Base-by-base conservation (phyloP, 2,113 vertebrate genomes). In the Nibea coibor region DNA sequence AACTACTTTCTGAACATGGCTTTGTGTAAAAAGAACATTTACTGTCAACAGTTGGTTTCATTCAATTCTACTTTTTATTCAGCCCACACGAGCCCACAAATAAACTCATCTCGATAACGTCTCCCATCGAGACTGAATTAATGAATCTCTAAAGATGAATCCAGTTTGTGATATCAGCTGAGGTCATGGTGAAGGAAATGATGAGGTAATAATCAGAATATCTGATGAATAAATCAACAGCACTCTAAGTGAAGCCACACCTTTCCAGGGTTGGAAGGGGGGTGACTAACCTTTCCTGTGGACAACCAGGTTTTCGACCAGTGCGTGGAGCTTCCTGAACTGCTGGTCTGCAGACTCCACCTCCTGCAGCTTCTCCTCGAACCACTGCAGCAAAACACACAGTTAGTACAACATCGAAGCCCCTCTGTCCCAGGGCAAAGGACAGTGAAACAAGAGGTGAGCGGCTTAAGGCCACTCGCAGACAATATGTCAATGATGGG, bases 351-450 rank as follows among this genome's bases (percentile, higher is more conserved):
- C 96, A 2, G 94, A 95, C 81, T 99, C 98, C 68, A 99, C 96
- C 90, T 99, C 97, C 95, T 97, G 97, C 82, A 99, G 95, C 90
- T 99, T 99, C 92, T 99, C 98, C 91, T 99, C 98, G 61, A 99
- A 99, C 98, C 98, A 99, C 98, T 99, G 94, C 62, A 95, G 91
- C 0, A 54, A 58, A 82, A 77, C 14, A 75, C 11, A 79, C 5
- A 3, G 15, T 72, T 24, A 83, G n/a, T 51, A 4, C 0, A 11
- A 47, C 28, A 14, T 5, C 59, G 43, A 22, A 47, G 64, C 17
- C 15, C 15, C 19, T 19, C 0, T 16, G 35, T 24, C 35, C 35
- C 35, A 8, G 35, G 35, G 35, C 35, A 35, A 35, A 35, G 35
- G 35, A 35, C 4, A 28, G 28, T 28, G 28, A 28, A 28, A 3